Evolutionary conservation across 92 coral and sea anemone genomes (phyloP), one percentile per base, ranked within the genome.

Genomic region (Epizoanthus illoricatus): DNA sequence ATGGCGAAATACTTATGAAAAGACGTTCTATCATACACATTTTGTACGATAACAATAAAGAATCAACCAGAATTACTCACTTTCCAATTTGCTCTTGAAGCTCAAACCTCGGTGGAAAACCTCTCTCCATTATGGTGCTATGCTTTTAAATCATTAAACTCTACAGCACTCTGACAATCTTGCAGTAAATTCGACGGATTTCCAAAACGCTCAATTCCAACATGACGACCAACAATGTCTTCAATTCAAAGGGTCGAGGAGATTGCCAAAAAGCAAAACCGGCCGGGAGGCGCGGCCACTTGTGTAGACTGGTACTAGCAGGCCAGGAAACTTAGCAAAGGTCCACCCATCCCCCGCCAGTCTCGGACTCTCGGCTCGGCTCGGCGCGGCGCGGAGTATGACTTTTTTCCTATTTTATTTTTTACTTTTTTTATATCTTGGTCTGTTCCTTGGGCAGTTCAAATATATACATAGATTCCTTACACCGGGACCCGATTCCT

Each of bases 21-120:
- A 49, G 56, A 49, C 45, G 43, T 78, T 41, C 82, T 47, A 28
- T 36, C 71, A 62, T 63, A 41, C 55, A 40, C 69, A 62, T 20
- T 61, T 63, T 64, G 66, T 19, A 78, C 65, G 86, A 65, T 40
- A 60, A 66, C 72, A 70, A 54, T 56, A n/a, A 11, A 43, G 57
- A 23, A 57, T 36, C 81, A 42, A 64, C 42, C 49, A 23, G 18
- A 83, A 40, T 33, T 79, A 87, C 99, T 86, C 76, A 97, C 99
- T 94, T 97, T 80, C 99, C 99, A 40, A 97, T 97, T 87, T 97
- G 99, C 79, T 97, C 98, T 62, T 97, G 98, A 33, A 97, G 80
- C 70, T 97, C 98, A 73, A 94, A 97, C 68, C 99, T 90, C 21
- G 97, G 87, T n/a, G 99, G 99, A 84, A 97, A 94, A 45, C 98